A percentile compares a stretch with the other conserved stretches of the same genome.
Conservation (phyloP, 2,113 vertebrate species). For the Hoplias malabaricus region DNA sequence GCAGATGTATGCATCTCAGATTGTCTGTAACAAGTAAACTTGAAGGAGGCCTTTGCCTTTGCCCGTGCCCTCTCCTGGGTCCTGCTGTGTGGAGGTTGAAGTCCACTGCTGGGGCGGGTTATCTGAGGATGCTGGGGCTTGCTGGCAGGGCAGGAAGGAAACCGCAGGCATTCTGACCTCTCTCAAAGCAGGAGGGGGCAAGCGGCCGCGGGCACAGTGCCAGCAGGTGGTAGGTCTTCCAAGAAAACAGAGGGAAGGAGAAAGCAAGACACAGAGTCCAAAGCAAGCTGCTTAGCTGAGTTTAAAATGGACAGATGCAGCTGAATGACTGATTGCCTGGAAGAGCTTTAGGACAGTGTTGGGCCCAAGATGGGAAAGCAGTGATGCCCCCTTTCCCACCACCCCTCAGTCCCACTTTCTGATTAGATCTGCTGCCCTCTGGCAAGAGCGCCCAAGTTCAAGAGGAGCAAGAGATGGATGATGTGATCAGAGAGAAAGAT, state of each 20-base stretch:
- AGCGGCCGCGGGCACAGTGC: slow-evolving; percentile 41
- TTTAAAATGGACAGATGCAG: slow-evolving; percentile 52
- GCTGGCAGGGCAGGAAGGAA: slow-evolving; percentile 38
- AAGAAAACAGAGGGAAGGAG: slow-evolving; percentile 39
- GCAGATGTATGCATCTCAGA: not conserved
- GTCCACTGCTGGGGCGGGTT: slow-evolving; percentile 19
- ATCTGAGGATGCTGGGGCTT: slow-evolving; percentile 23
- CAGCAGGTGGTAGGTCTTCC: slow-evolving; percentile 53
- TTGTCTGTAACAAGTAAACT: slow-evolving; percentile 9
- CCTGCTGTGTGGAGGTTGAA: slow-evolving; percentile 21
- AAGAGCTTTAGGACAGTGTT: slow-evolving; percentile 61
- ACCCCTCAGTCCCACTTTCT: slow-evolving; percentile 34
- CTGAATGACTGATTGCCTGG: slow-evolving; percentile 68
- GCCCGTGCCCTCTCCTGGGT: slow-evolving; percentile 29
- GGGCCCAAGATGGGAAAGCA: slow-evolving; percentile 49
- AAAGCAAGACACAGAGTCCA: slow-evolving; percentile 37
- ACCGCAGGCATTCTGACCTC: slow-evolving; percentile 50
- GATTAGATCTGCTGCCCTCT: slow-evolving; percentile 63
- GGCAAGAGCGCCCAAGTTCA: slow-evolving; percentile 58
- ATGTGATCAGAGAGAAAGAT: slow-evolving; percentile 64
- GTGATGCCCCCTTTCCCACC: slow-evolving; percentile 25
- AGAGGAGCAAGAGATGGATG: slow-evolving; percentile 68
- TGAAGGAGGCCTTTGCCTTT: slow-evolving; percentile 39
- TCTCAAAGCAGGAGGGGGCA: slow-evolving; percentile 30
- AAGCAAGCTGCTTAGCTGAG: slow-evolving; percentile 40